Conservation (phyloP, 1,140 invertebrate species). For the Euura saliciscinereae region DNA sequence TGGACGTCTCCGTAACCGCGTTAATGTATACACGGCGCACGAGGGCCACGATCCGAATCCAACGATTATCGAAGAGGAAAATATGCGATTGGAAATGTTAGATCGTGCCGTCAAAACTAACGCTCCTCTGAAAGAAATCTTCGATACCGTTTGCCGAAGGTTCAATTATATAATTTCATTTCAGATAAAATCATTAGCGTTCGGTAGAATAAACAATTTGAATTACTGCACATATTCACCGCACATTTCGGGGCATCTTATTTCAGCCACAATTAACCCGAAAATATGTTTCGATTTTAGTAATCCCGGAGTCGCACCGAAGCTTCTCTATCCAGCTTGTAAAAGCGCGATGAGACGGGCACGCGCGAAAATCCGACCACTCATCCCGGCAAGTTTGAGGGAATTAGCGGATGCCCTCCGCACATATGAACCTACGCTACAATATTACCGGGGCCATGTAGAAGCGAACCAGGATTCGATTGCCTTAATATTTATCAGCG, state of each 20-base stretch:
- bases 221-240: no score
- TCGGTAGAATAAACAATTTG: background rate
- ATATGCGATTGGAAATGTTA: background rate
- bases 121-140: background rate
- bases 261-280: background rate
- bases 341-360: background rate
- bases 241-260: background rate
- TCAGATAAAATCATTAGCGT: background rate
- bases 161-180: background rate
- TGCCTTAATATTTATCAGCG: background rate
- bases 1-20: background rate
- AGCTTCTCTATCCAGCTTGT: background rate
- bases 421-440: background rate
- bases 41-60: background rate
- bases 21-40: background rate
- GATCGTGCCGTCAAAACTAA: background rate
- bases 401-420: background rate
- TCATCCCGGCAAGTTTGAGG: background rate
- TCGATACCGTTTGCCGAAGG: background rate
- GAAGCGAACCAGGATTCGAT: background rate
- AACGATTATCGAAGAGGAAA: background rate
- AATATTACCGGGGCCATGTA: background rate
- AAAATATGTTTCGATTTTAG: background rate
- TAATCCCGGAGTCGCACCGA: background rate
- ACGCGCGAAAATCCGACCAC: background rate